Evolutionary conservation across 2,888 invertebrate genomes (phyloP).

Genomic region (Plagiodera versicolora): DNA sequence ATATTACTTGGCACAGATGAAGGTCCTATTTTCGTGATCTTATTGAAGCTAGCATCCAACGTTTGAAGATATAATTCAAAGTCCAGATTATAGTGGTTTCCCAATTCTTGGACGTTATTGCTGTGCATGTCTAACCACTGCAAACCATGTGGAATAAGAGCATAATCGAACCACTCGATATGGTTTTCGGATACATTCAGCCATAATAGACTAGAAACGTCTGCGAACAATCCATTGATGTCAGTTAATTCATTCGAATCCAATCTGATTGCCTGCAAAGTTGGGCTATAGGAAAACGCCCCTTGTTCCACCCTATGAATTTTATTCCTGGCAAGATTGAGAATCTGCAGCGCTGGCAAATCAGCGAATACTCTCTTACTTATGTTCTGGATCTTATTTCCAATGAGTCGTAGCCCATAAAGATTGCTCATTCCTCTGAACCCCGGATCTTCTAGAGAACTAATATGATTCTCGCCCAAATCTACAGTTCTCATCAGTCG

Average conservation of each 20-base stretch:
- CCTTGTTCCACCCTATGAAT: slow-evolving; percentile 77
- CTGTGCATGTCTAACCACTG: slow-evolving; percentile 90
- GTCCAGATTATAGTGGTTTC: slow-evolving; percentile 72
- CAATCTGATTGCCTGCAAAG: slow-evolving; percentile 82
- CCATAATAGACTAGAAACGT: slow-evolving; percentile 83
- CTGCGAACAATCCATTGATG: slow-evolving; percentile 80
- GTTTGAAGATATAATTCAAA: slow-evolving; percentile 77
- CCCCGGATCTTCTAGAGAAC: slow-evolving; percentile 76
- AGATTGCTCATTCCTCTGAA: slow-evolving; percentile 84
- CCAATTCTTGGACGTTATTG: slow-evolving; percentile 78
- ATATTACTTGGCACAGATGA: slow-evolving; percentile 81
- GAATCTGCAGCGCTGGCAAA: slow-evolving; percentile 78
- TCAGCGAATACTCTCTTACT: slow-evolving; percentile 79
- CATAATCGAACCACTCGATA: slow-evolving; percentile 86
- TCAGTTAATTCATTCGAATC: slow-evolving; percentile 84
- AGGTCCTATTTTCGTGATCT: slow-evolving; percentile 74
- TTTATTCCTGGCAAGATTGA: slow-evolving; percentile 86
- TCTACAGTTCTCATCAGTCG: slow-evolving; percentile 84
- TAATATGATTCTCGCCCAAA: slow-evolving; percentile 88
- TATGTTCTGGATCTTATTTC: slow-evolving; percentile 82
- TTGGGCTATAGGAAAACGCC: slow-evolving; percentile 77
- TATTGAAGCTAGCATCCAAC: slow-evolving; percentile 89
- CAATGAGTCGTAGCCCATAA: slow-evolving; percentile 84
- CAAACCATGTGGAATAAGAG: slow-evolving; percentile 77
- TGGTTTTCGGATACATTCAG: slow-evolving; percentile 90